phyloP scores from a whole-genome alignment of 2,797 vertebrate genomes.

The Lepilemur septentrionalis region DNA sequence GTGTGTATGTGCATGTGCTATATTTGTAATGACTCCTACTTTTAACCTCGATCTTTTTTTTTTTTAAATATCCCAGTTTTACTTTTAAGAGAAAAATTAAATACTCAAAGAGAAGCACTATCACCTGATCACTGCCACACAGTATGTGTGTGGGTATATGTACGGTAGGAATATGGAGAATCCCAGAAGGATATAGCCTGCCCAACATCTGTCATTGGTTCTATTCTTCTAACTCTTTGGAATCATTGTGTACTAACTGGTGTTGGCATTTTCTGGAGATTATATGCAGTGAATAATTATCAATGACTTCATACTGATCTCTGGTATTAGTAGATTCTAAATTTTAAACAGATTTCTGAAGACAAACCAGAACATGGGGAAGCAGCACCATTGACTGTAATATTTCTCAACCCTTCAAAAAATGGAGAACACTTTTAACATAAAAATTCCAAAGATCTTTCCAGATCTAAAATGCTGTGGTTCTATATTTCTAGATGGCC shows the following conservation, averaged over 20 bases:
- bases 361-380: not conserved
- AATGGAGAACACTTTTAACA: not conserved
- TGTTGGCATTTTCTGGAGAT: not conserved
- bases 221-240: not conserved
- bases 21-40: not conserved
- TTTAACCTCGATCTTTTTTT: not conserved
- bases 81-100: slow-evolving; percentile 51
- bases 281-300: not conserved
- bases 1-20: not conserved
- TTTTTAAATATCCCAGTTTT: not conserved
- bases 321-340: not conserved
- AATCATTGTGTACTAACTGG: not conserved
- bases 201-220: not conserved
- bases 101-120: not conserved
- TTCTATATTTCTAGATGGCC: not conserved
- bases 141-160: too few species aligned
- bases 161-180: not conserved
- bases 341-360: not conserved
- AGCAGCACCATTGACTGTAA: not conserved
- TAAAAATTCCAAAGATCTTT: not conserved
- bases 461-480: not conserved
- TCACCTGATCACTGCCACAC: not conserved
- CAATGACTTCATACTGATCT: not conserved
- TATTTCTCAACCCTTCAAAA: not conserved
- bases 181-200: not conserved